These are phyloP conservation scores for Osmerus eperlanus DNA, from an alignment of 2,113 vertebrate species.

Conservation along the genomic window DNA sequence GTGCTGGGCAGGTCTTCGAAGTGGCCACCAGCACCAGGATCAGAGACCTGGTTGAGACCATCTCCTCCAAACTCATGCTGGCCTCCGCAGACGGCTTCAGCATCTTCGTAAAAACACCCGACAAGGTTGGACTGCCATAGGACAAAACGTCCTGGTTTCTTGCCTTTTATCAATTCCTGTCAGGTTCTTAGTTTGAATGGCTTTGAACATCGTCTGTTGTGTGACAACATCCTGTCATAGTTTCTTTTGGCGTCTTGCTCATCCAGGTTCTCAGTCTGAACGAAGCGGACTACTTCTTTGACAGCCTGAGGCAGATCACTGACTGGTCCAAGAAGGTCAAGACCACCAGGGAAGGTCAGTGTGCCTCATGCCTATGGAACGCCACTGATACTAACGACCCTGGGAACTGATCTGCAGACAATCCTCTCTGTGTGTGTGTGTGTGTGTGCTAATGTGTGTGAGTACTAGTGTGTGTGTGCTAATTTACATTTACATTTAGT, in stretches of 20 bases:
- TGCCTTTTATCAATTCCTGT: background rate
- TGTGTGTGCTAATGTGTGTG: conserved; percentile 12
- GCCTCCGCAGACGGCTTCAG: conserved; percentile 87
- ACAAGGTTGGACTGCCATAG: conserved; percentile 79
- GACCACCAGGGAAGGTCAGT: conserved; percentile 82
- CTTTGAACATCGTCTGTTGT: background rate
- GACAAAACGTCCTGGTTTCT: background rate
- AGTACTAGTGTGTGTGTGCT: conserved; percentile 12
- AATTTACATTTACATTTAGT: no score
- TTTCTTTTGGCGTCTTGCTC: conserved; percentile 2
- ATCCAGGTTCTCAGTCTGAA: conserved; percentile 89
- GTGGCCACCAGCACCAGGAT: conserved; percentile 81
- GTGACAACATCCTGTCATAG: background rate
- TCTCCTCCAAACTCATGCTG: conserved; percentile 74
- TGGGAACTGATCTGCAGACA: background rate
- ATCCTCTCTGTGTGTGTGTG: background rate
- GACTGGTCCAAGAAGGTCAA: conserved; percentile 86
- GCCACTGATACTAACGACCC: background rate
- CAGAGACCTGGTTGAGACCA: conserved; percentile 76
- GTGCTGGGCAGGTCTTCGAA: conserved; percentile 75
- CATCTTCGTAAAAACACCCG: conserved; percentile 89
- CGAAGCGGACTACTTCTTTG: conserved; percentile 92
- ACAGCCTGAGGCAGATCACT: conserved; percentile 85
- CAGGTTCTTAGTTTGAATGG: no score
- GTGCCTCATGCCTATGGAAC: background rate